Conservation (phyloP, 92 coral and sea anemone genomes). For the Parazoanthus swiftii region DNA sequence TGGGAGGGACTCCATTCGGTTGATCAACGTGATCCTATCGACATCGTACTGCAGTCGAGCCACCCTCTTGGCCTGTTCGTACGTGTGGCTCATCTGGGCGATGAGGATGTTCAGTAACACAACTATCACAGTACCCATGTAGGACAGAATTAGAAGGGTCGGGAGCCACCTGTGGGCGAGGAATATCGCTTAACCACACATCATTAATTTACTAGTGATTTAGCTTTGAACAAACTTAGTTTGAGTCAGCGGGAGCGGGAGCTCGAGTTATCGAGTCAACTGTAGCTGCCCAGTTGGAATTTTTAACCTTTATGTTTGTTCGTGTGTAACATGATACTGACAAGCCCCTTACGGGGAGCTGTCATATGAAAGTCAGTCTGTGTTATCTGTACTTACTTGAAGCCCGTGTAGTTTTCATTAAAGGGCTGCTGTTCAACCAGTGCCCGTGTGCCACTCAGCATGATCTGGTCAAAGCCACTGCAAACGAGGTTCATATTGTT, state of each 20-base stretch:
- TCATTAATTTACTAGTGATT: no score
- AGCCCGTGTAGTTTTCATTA: constrained; percentile 65
- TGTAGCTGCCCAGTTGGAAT: no score
- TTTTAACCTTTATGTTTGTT: no score
- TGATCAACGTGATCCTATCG: constrained; percentile 69
- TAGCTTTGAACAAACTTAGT: no score
- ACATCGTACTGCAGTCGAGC: constrained; percentile 82
- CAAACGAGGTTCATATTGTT: not conserved
- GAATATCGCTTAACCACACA: not conserved
- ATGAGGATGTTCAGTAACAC: constrained; percentile 80
- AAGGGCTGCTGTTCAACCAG: constrained; percentile 76
- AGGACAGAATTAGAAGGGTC: constrained; percentile 62
- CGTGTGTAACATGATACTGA: no score
- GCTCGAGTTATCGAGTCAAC: no score
- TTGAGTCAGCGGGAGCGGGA: no score
- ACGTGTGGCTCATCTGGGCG: constrained; percentile 81
- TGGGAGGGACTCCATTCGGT: constrained; percentile 83
- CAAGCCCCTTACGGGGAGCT: not conserved
- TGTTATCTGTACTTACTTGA: constrained; percentile 54
- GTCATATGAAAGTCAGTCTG: no score
- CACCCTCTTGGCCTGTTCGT: constrained; percentile 69
- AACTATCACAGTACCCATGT: constrained; percentile 86
- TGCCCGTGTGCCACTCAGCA: constrained; percentile 73
- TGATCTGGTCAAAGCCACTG: constrained; percentile 77
- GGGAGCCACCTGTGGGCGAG: constrained; percentile 65